Conservation (phyloP, 2,113 vertebrate genomes). For the Myanophis thanlyinensis region DNA sequence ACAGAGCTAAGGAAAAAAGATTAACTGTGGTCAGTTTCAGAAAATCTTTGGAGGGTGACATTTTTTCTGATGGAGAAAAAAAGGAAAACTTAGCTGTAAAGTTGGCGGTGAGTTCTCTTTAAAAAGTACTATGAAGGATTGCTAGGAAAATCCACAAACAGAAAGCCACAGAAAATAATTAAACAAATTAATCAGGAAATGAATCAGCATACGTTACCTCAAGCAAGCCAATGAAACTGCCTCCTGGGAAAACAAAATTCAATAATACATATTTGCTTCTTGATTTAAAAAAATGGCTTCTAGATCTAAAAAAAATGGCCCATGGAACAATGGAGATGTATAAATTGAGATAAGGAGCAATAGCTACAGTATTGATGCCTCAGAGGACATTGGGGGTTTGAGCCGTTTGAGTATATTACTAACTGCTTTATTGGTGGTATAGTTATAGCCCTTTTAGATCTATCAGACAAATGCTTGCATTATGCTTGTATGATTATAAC, state of each 20-base stretch:
- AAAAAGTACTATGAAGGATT: not conserved
- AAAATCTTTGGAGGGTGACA: not conserved
- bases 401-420: not conserved
- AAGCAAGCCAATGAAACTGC: rapidly evolving
- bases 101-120: not conserved
- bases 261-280: slow-evolving; percentile 2
- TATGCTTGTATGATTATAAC: not conserved
- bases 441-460: not conserved
- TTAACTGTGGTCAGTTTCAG: rapidly evolving
- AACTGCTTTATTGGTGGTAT: not conserved
- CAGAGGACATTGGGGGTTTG: rapidly evolving
- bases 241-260: slow-evolving; percentile 8
- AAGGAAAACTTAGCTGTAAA: not conserved
- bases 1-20: not conserved
- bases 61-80: not conserved
- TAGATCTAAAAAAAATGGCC: not conserved
- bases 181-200: not conserved
- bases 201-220: not conserved
- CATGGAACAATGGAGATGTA: rapidly evolving
- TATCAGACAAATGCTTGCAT: not conserved
- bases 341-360: rapidly evolving
- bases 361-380: rapidly evolving
- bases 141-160: not conserved
- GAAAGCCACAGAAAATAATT: not conserved
- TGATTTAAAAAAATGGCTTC: not conserved